Percentiles rank a stretch among this genome's conserved stretches.
Conservation (phyloP, 2,888 invertebrate genomes). For the Platycheirus albimanus region DNA sequence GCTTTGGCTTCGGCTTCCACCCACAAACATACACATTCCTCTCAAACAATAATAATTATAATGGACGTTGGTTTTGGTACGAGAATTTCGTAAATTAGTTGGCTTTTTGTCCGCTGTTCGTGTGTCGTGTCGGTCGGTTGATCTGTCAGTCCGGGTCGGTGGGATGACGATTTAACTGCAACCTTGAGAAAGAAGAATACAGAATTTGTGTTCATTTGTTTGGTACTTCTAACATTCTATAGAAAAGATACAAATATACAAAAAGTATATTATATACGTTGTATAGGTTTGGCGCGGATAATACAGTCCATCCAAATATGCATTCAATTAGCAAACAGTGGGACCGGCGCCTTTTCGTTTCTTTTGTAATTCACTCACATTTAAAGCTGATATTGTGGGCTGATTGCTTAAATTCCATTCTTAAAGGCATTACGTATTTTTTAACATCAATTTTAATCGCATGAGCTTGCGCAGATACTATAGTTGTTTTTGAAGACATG, state of each 20-base stretch:
- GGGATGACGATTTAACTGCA: conserved; percentile 72
- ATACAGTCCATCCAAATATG: conserved; percentile 54
- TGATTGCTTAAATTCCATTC: not conserved
- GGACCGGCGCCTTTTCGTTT: conserved; percentile 65
- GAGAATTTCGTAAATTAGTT: conserved; percentile 48
- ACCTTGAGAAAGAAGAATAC: conserved; percentile 70
- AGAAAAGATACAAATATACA: conserved; percentile 38
- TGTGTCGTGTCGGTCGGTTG: too few species aligned
- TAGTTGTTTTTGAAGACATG: too few species aligned
- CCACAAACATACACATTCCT: conserved; percentile 24
- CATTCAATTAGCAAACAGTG: conserved; percentile 60
- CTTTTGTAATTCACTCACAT: conserved; percentile 59
- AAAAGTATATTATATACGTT: too few species aligned
- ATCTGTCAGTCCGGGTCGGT: too few species aligned
- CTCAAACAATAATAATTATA: not conserved
- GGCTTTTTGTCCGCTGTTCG: conserved; percentile 66
- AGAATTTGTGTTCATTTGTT: conserved; percentile 56
- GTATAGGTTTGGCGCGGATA: conserved; percentile 44
- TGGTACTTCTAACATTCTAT: conserved; percentile 66
- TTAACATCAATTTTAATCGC: not conserved
- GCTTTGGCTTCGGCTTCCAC: too few species aligned
- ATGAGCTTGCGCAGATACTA: not conserved
- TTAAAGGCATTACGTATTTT: not conserved
- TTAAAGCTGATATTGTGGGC: not conserved
- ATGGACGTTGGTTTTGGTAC: not conserved